These are phyloP conservation scores for Erythrolamprus reginae DNA, from an alignment of 2,113 vertebrate genomes.

Conservation along the genomic window DNA sequence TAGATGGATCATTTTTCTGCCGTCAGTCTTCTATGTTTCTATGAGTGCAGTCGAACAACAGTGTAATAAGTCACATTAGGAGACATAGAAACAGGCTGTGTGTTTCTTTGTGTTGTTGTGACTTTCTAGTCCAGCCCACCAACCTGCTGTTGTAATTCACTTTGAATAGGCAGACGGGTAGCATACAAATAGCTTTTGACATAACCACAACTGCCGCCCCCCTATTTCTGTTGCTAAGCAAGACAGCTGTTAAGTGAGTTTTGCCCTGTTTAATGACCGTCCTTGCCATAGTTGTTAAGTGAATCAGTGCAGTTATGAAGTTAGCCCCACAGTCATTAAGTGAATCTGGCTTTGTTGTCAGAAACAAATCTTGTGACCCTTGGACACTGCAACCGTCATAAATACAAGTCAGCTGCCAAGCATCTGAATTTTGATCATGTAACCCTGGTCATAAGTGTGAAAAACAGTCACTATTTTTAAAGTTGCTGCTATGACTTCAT, in stretches of 20 bases:
- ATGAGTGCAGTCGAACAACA: not conserved
- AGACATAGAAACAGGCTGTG: not conserved
- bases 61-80: not conserved
- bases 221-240: not conserved
- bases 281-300: not conserved
- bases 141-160: not conserved
- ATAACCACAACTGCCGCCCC: not conserved
- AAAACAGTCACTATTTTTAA: fast-evolving
- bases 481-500: not conserved
- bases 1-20: too few species aligned
- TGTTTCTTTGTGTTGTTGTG: not conserved
- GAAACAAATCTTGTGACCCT: not conserved
- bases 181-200: not conserved
- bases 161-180: not conserved
- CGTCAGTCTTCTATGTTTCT: too few species aligned
- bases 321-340: not conserved
- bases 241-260: not conserved
- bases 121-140: not conserved
- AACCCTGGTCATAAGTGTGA: not conserved
- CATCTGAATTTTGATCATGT: not conserved
- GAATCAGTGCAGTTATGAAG: not conserved
- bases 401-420: not conserved
- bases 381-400: not conserved
- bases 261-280: not conserved
- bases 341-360: not conserved